A percentile compares a stretch with the other conserved stretches of the same genome.
Conservation (phyloP, 1,140 invertebrate genomes). For the Neodiprion pinetum region DNA sequence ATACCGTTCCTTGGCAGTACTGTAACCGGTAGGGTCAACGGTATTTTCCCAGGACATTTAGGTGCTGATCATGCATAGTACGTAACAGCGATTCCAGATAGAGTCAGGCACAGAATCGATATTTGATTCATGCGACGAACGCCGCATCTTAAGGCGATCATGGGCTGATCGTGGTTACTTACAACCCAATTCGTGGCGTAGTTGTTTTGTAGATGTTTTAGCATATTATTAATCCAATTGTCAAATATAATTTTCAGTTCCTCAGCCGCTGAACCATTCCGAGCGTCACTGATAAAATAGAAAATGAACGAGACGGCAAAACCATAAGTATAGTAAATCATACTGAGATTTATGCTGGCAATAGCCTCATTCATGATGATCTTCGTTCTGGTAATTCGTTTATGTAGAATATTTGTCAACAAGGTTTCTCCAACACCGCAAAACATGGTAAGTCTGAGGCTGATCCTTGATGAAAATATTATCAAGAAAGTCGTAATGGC, state of each 20-base stretch:
- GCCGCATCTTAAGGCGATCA: constrained; percentile 71
- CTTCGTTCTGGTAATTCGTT: constrained; percentile 52
- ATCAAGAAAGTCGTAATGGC: constrained; percentile 64
- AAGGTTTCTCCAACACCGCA: constrained; percentile 67
- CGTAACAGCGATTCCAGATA: constrained; percentile 72
- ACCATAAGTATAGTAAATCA: constrained; percentile 69
- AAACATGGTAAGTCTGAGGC: constrained; percentile 66
- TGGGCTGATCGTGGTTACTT: constrained; percentile 75
- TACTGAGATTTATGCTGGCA: constrained; percentile 59
- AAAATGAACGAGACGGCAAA: constrained; percentile 68
- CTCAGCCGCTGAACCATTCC: constrained; percentile 61
- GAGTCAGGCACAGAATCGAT: constrained; percentile 67
- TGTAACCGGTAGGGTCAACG: constrained; percentile 54
- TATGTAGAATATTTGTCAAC: constrained; percentile 63
- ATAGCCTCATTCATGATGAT: constrained; percentile 72
- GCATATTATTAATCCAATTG: constrained; percentile 66
- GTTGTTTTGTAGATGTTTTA: not conserved
- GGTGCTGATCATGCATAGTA: constrained; percentile 78
- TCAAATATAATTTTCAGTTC: constrained; percentile 64
- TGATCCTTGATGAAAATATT: constrained; percentile 72
- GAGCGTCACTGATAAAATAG: constrained; percentile 60
- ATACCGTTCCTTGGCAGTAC: constrained; percentile 53
- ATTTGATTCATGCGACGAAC: constrained; percentile 70
- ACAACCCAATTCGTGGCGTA: constrained; percentile 50
- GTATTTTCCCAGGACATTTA: constrained; percentile 62